Evolutionary conservation across 2,888 invertebrate species (phyloP).

Genomic region (Germaria angustata): DNA sequence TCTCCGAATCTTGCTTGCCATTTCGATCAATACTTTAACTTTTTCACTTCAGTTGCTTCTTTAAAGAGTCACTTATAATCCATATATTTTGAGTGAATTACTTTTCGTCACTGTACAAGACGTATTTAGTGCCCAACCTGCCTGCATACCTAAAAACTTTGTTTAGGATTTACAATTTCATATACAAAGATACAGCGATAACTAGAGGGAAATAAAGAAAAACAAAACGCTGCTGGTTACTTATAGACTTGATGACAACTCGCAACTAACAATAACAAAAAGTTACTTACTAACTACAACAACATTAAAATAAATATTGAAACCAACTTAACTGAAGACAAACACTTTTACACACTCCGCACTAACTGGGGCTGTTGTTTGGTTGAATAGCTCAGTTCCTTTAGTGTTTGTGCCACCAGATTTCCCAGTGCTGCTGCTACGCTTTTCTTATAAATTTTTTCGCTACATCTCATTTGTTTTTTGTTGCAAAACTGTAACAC

Average conservation of each 20-base stretch:
- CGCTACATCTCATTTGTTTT: not conserved
- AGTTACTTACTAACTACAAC: constrained; percentile 31
- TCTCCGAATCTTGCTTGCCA: too few relatives aligned
- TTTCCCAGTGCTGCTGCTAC: constrained; percentile 11
- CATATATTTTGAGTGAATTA: not conserved
- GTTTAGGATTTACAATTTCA: constrained; percentile 12
- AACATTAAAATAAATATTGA: constrained; percentile 48
- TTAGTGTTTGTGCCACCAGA: constrained; percentile 18
- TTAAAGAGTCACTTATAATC: too few relatives aligned
- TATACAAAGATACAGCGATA: constrained; percentile 12
- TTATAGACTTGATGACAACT: constrained; percentile 54
- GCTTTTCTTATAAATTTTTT: constrained; percentile 19
- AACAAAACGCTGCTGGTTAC: constrained; percentile 29
- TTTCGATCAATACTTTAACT: too few relatives aligned
- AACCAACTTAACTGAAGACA: constrained; percentile 32
- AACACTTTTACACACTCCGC: constrained; percentile 1
- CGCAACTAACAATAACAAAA: constrained; percentile 40
- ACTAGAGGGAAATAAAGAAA: not conserved
- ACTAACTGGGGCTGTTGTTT: constrained; percentile 29
- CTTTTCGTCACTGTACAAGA: not conserved
- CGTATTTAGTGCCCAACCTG: too few relatives aligned
- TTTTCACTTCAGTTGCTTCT: too few relatives aligned
- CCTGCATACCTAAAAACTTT: constrained; percentile 43
- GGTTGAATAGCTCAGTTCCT: not conserved
- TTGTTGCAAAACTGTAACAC: constrained; percentile 47